These are phyloP conservation scores for Champsocephalus esox DNA, from an alignment of 2,797 vertebrate genomes.

Conservation along the genomic window DNA sequence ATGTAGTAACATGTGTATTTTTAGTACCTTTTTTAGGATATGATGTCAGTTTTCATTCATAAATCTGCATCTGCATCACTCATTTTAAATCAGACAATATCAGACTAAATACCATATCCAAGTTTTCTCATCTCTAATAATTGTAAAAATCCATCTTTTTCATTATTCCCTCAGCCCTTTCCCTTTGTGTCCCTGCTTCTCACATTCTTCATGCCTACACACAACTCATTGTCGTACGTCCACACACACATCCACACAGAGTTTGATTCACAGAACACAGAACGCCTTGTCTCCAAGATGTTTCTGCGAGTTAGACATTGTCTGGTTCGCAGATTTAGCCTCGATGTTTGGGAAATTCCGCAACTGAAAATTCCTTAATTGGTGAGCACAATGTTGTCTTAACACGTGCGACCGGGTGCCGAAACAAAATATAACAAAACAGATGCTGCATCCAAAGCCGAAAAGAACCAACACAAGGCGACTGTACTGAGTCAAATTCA, in stretches of 20 bases:
- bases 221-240: constrained; percentile 51
- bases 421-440: constrained; percentile 12
- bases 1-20: background rate
- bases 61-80: too few species aligned
- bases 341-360: constrained; percentile 5
- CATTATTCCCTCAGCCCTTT: constrained; percentile 22
- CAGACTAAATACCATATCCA: background rate
- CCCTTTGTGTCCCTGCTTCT: constrained; percentile 20
- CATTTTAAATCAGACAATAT: too few species aligned
- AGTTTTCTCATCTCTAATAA: background rate
- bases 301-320: constrained; percentile 26
- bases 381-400: constrained; percentile 5
- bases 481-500: too few species aligned
- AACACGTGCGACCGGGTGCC: constrained; percentile 10
- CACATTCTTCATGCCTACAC: constrained; percentile 66
- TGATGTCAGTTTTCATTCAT: too few species aligned
- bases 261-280: constrained; percentile 42
- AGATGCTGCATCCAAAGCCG: background rate
- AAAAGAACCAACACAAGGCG: background rate
- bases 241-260: constrained; percentile 11
- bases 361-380: constrained; percentile 6
- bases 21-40: too few species aligned
- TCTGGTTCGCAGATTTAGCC: constrained; percentile 19
- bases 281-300: constrained; percentile 55
- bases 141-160: constrained; percentile 8